Evolutionary conservation across 1,140 invertebrate species (phyloP).

Genomic region (Odontomachus brunneus): DNA sequence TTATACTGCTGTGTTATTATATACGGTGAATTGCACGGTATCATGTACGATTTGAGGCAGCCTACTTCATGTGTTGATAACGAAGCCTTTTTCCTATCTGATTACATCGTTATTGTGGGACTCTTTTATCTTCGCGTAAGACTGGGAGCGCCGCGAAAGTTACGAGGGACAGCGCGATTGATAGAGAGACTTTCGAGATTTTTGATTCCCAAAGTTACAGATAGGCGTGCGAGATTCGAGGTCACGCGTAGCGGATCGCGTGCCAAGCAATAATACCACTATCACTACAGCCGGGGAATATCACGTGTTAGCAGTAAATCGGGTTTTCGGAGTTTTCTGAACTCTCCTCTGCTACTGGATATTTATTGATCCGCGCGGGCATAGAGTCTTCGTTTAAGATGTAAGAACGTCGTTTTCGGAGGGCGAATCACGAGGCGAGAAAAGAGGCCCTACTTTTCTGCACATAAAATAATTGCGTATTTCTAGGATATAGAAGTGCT

Average conservation of each 20-base stretch:
- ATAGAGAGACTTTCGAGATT: background rate
- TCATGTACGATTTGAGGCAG: no score
- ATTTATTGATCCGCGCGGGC: slow-evolving; percentile 7
- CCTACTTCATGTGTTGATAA: background rate
- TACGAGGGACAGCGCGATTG: background rate
- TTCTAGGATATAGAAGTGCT: no score
- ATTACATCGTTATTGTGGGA: background rate
- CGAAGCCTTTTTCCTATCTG: background rate
- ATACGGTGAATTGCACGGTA: no score
- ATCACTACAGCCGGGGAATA: slow-evolving; percentile 24
- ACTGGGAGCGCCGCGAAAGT: background rate
- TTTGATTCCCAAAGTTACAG: background rate
- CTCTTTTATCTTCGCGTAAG: background rate
- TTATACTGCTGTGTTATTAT: no score
- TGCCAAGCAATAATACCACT: slow-evolving; percentile 5
- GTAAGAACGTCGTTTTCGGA: no score
- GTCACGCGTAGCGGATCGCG: slow-evolving; percentile 17
- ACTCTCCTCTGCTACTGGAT: background rate
- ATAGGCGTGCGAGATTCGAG: slow-evolving; percentile 26
- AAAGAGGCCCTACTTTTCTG: no score
- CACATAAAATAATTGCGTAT: no score
- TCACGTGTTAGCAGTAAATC: slow-evolving; percentile 24
- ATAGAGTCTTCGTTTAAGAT: background rate
- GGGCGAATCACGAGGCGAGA: background rate
- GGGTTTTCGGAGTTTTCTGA: background rate